phyloP scores from a whole-genome alignment of 2,113 vertebrate genomes.

The Marmota monax region DNA sequence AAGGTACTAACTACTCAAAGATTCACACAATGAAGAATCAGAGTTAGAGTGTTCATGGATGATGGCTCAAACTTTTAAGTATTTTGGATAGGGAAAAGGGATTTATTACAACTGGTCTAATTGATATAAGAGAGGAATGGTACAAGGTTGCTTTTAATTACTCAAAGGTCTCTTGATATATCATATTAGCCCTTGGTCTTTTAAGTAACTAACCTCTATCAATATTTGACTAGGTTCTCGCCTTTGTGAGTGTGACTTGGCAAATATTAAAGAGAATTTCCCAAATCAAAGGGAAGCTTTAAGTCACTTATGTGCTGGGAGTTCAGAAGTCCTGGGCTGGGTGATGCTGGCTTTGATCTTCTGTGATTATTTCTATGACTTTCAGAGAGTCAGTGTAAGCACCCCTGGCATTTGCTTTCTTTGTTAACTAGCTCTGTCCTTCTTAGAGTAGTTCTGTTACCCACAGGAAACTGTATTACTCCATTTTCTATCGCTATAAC shows the following conservation, averaged over 20 bases:
- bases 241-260: not conserved
- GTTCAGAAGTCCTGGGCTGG: constrained; percentile 16
- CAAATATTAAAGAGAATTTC: constrained; percentile 67
- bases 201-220: constrained; percentile 71
- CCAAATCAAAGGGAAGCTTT: constrained; percentile 55
- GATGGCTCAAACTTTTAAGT: constrained; percentile 73
- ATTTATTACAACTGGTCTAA: constrained; percentile 76
- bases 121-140: constrained; percentile 69
- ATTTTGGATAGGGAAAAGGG: constrained; percentile 38
- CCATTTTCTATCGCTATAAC: not conserved
- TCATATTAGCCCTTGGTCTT: constrained; percentile 69
- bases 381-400: not conserved
- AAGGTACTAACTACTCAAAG: constrained; percentile 64
- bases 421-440: not conserved
- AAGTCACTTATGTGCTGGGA: not conserved
- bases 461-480: not conserved
- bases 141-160: constrained; percentile 74
- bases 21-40: constrained; percentile 62
- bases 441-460: not conserved
- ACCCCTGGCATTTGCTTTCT: not conserved
- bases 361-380: not conserved
- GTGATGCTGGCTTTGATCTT: not conserved
- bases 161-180: constrained; percentile 49
- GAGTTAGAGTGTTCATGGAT: constrained; percentile 58
- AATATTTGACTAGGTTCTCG: constrained; percentile 60